These are phyloP conservation scores for Aphidoletes aphidimyza DNA, from an alignment of 2,888 invertebrate species.

Conservation along the genomic window DNA sequence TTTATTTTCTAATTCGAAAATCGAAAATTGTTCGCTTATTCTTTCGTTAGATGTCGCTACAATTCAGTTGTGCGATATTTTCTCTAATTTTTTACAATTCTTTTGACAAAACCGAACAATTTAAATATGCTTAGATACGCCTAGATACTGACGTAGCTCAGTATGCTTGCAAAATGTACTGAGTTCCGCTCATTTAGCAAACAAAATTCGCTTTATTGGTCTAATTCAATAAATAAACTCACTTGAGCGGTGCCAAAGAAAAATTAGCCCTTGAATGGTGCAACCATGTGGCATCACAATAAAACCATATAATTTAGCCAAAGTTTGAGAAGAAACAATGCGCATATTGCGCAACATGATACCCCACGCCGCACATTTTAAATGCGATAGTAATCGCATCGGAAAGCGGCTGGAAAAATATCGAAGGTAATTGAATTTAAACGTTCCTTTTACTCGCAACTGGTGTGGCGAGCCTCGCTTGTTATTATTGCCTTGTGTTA, in stretches of 20 bases:
- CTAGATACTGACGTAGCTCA: no score
- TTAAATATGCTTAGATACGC: no score
- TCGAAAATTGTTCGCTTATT: not conserved
- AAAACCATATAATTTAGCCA: conserved; percentile 18
- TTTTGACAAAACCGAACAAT: no score
- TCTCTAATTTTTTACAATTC: no score
- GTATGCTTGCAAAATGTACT: no score
- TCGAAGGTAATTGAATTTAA: conserved; percentile 31
- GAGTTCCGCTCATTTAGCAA: no score
- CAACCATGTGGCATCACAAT: not conserved
- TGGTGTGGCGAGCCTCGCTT: not conserved
- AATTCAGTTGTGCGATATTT: not conserved
- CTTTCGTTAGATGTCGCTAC: not conserved
- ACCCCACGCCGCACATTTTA: not conserved
- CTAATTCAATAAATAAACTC: no score
- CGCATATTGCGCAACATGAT: conserved; percentile 40
- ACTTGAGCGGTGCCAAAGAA: not conserved
- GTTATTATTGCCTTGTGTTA: not conserved
- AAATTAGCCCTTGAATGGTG: not conserved
- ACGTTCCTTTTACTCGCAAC: not conserved
- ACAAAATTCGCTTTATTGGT: no score
- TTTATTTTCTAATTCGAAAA: not conserved
- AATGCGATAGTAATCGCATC: not conserved
- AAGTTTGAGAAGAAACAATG: conserved; percentile 24
- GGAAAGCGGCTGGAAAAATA: conserved; percentile 24